Percentiles rank a stretch among this genome's conserved stretches.
Conservation (phyloP, 2,888 invertebrate genomes). For the Acholoe squamosa region DNA sequence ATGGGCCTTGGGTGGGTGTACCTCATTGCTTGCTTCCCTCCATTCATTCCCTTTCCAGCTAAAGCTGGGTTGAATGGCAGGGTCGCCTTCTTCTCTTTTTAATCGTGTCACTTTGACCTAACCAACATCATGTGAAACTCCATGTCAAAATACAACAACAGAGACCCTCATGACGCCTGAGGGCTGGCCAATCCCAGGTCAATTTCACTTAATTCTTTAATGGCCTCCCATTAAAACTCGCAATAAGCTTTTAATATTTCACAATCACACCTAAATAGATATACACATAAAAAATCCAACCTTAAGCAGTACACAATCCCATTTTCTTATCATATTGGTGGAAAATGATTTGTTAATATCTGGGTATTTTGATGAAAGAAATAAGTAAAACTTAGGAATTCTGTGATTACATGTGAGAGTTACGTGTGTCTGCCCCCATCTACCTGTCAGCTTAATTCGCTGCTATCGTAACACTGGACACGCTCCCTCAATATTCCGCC, state of each 20-base stretch:
- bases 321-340: too few relatives aligned
- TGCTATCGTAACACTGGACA: slow-evolving; percentile 54
- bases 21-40: slow-evolving; percentile 12
- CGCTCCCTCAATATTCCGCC: slow-evolving; percentile 60
- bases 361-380: neutral
- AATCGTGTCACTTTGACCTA: slow-evolving; percentile 39
- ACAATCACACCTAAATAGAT: neutral
- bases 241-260: neutral
- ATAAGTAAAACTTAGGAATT: neutral
- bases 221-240: neutral
- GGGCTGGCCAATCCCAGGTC: slow-evolving; percentile 1
- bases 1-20: neutral
- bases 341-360: neutral
- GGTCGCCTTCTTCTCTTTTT: neutral
- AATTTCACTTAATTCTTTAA: slow-evolving; percentile 24
- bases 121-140: slow-evolving; percentile 23
- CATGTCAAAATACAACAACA: slow-evolving; percentile 59
- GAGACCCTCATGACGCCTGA: slow-evolving; percentile 42
- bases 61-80: neutral
- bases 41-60: neutral
- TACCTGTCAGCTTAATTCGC: slow-evolving; percentile 57
- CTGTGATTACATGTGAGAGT: neutral
- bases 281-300: too few relatives aligned
- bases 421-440: slow-evolving; percentile 15
- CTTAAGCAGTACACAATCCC: too few relatives aligned